Base-by-base conservation (phyloP, 2,797 vertebrate species). In the Podarcis lilfordi region DNA sequence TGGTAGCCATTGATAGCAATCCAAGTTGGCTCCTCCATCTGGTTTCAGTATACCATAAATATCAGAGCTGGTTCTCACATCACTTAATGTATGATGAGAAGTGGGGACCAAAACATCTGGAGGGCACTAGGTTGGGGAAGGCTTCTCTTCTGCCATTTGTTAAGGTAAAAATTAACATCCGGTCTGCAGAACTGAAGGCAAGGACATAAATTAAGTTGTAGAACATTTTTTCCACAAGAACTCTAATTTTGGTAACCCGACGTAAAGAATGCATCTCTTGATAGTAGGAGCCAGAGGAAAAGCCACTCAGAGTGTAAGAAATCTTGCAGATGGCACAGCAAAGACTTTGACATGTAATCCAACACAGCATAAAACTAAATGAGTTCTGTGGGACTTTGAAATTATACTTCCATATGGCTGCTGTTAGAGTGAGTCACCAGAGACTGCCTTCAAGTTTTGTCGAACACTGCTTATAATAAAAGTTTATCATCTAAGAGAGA, bases 321-420 rank as follows among this genome's bases (percentile, higher is more conserved):
- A 86, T 87, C 87, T 92, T 92, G 91, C 93, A 95, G 94, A 96
- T 93, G 94, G 94, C 84, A 85, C 6, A 79, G 90, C 91, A 89
- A 94, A 76, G 93, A 94, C 92, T 92, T 91, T 95, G 96, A 96
- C 94, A 94, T 94, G 92, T 95, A 95, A 95, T 95, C 90, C 92
- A 94, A 93, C 87, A 92, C 80, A 91, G 85, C 86, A 85, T 93
- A 91, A 96, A 96, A 92, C 84, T 84, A 93, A 94, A 93, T 86
- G 92, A 94, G 95, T 95, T 96, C 94, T 90, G 83, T 93, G 95
- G 94, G 96, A 95, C 92, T 96, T 93, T n/a, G 90, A 94, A 96
- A 96, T 95, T 91, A 92, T 79, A 94, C 85, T 92, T 94, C 96
- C 96, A 96, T 95, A 95, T 95, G 96, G 96, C 82, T 91, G 88